Percentiles rank a stretch among this genome's conserved stretches.
Evolutionary conservation across 2,797 vertebrate genomes (phyloP).

Genomic region (Neostethus bicornis): DNA sequence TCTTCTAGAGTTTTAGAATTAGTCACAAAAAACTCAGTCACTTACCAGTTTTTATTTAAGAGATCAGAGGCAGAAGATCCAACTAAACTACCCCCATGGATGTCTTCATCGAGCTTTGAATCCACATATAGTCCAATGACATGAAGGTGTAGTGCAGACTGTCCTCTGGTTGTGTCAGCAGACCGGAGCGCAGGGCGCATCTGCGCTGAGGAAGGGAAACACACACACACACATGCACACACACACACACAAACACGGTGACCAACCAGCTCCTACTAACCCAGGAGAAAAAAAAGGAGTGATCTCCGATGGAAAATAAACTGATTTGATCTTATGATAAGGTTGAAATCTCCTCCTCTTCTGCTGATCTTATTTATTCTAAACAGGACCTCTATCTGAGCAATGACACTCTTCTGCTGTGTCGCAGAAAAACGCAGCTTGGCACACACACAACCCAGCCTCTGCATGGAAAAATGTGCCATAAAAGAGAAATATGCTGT

Average conservation of each 20-base stretch:
- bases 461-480: constrained; percentile 9
- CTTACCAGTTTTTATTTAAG: constrained; percentile 69
- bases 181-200: constrained; percentile 62
- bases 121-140: constrained; percentile 75
- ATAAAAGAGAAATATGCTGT: not conserved
- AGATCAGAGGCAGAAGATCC: constrained; percentile 49
- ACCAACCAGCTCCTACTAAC: constrained; percentile 42
- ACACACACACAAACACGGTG: constrained; percentile 11
- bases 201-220: constrained; percentile 50
- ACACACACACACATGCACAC: not conserved
- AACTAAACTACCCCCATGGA: constrained; percentile 71
- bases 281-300: constrained; percentile 17
- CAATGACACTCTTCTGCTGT: constrained; percentile 20
- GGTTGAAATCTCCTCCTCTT: constrained; percentile 18
- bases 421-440: constrained; percentile 26
- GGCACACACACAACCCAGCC: constrained; percentile 16
- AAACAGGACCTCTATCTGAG: constrained; percentile 41
- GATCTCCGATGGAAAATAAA: constrained; percentile 17
- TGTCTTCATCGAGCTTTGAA: constrained; percentile 54
- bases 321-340: constrained; percentile 3
- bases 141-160: constrained; percentile 56
- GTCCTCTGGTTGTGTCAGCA: constrained; percentile 71
- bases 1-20: constrained; percentile 35
- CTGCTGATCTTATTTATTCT: constrained; percentile 33
- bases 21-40: constrained; percentile 26